Evolutionary conservation across 2,797 vertebrate species (phyloP).

Genomic region (Amazona finschi): DNA sequence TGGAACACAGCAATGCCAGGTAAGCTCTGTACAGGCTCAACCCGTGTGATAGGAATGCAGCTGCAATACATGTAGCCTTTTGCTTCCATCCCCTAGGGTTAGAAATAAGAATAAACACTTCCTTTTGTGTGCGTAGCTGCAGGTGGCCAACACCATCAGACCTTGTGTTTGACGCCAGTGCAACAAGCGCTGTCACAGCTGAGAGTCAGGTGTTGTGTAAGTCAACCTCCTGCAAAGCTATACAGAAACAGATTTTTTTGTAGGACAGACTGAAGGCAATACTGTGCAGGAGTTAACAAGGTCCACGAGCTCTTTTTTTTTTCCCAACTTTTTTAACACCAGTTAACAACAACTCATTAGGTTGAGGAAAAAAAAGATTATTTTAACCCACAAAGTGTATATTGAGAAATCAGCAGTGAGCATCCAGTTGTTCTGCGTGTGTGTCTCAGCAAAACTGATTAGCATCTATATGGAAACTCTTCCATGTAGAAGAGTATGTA

Average conservation of each 20-base stretch:
- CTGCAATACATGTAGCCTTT: neutral
- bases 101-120: neutral
- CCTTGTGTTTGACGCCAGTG: neutral
- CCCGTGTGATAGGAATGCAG: neutral
- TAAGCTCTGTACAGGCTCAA: conserved; percentile 23
- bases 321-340: neutral
- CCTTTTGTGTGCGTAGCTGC: neutral
- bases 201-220: neutral
- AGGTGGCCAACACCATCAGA: neutral
- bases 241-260: neutral
- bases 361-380: neutral
- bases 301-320: neutral
- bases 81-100: neutral
- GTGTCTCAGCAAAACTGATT: neutral
- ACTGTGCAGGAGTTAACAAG: neutral
- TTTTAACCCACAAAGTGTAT: neutral
- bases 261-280: neutral
- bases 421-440: neutral
- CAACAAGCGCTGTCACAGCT: neutral
- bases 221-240: neutral
- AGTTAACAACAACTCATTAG: neutral
- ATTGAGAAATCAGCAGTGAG: neutral
- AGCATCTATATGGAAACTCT: neutral
- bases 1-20: conserved; percentile 92
- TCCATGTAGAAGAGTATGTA: neutral